Base-by-base conservation (phyloP, 92 coral and sea anemone genomes). In the Diadumene lineata region DNA sequence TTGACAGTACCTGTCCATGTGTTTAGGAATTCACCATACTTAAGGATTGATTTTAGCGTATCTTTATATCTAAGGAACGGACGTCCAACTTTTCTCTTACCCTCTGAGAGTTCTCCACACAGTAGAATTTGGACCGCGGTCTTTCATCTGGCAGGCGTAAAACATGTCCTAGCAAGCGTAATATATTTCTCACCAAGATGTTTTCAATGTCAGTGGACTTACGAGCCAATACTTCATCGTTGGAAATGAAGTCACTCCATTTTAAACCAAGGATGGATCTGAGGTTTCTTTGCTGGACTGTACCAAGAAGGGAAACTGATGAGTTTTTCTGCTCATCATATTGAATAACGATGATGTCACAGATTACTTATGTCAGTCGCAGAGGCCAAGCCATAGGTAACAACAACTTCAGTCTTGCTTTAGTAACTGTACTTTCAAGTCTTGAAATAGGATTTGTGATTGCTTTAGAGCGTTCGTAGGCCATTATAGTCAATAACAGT, bases 191-290 rank as follows among this genome's bases (percentile, higher is more conserved):
- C 33, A 63, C 29, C 23, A 63, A 34, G 6, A 63, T 63, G 43
- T 6, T 63, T 18, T 63, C 33, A 15, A 26, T 26, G 26, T 63
- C 34, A 10, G 11, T 26, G 21, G 33, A 10, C 30, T 11, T 63
- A 25, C 68, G 31, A 25, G 27, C 68, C 31, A 63, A 63, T 8
- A 63, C 68, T 63, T 63, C 68, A 63, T n/a, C n/a, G n/a, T n/a
- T n/a, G n/a, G n/a, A n/a, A n/a, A n/a, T 63, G 31, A 18, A 71
- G 48, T 79, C 58, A 31, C 62, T 61, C 72, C 72, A 71, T 46
- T 25, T 79, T 60, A 79, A 70, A 60, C 64, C 15, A 31, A 63
- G 21, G 13, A 63, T 63, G 68, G 68, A 63, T 63, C 68, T 63
- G 34, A 63, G 68, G 31, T 63, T 31, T 4, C 68, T 31, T 22